A percentile compares a stretch with the other conserved stretches of the same genome.
These are phyloP conservation scores for Scomber japonicus DNA, from an alignment of 2,113 vertebrate genomes.

Conservation along the genomic window DNA sequence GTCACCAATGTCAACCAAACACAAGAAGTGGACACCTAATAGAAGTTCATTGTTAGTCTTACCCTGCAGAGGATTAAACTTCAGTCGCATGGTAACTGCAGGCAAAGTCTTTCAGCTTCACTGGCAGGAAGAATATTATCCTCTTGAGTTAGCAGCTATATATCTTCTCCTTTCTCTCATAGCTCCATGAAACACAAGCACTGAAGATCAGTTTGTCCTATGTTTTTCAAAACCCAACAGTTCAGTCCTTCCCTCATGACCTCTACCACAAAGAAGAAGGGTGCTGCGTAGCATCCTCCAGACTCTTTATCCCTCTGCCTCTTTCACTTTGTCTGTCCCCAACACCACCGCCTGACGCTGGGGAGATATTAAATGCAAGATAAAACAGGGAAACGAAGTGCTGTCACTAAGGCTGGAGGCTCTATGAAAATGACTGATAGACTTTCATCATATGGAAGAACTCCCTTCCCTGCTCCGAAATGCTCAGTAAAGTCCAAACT, in stretches of 20 bases:
- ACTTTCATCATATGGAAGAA: slow-evolving; percentile 58
- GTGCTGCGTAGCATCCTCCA: slow-evolving; percentile 9
- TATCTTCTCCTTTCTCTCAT: slow-evolving; percentile 3
- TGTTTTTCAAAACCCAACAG: slow-evolving; percentile 17
- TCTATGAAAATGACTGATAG: slow-evolving; percentile 73
- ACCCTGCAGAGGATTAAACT: slow-evolving; percentile 24
- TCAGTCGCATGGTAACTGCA: slow-evolving; percentile 17
- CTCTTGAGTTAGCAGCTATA: neutral
- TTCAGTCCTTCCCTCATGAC: slow-evolving; percentile 33
- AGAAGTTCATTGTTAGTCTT: slow-evolving; percentile 26
- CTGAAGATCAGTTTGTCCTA: slow-evolving; percentile 24
- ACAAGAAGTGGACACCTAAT: neutral
- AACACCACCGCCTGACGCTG: slow-evolving; percentile 51
- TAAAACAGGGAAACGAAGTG: slow-evolving; percentile 63
- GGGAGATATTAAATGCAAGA: slow-evolving; percentile 75
- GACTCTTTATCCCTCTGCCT: slow-evolving; percentile 5
- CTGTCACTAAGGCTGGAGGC: slow-evolving; percentile 52
- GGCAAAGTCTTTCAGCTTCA: slow-evolving; percentile 33
- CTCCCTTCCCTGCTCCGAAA: slow-evolving; percentile 55
- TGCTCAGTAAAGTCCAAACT: slow-evolving; percentile 70
- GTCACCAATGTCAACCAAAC: neutral
- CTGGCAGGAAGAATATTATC: slow-evolving; percentile 1
- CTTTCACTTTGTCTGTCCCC: slow-evolving; percentile 20
- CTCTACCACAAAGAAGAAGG: slow-evolving; percentile 21
- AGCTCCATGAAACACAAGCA: neutral